A percentile compares a stretch with the other conserved stretches of the same genome.
Evolutionary conservation across 2,113 vertebrate species (phyloP).

Genomic region (Cathartes aura): DNA sequence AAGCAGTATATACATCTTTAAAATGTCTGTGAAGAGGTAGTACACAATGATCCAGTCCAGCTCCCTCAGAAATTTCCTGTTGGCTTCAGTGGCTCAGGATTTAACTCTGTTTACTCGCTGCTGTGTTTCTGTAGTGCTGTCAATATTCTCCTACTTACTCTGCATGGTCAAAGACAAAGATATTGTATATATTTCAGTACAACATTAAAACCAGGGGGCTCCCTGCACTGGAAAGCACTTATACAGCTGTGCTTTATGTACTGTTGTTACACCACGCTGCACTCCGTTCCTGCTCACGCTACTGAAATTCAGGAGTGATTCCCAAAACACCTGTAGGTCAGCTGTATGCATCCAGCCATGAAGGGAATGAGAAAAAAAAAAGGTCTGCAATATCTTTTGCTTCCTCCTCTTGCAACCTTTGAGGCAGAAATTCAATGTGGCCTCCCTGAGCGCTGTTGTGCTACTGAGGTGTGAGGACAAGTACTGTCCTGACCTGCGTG

Average conservation of each 20-base stretch:
- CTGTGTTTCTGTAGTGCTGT: neutral
- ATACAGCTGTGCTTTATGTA: neutral
- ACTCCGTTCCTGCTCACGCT: neutral
- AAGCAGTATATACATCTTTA: neutral
- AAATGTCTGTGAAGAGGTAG: neutral
- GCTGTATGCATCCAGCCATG: neutral
- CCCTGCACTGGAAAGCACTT: neutral
- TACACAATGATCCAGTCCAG: neutral
- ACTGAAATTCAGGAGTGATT: neutral
- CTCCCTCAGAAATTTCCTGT: neutral
- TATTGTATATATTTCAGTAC: neutral
- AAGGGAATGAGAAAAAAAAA: neutral
- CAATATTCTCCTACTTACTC: neutral
- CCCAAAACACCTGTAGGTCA: neutral
- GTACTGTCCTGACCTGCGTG: neutral
- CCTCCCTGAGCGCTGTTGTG: neutral
- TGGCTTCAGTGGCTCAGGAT: neutral
- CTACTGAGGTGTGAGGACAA: neutral
- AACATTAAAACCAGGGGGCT: neutral
- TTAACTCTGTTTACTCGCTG: neutral
- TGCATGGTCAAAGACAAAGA: neutral
- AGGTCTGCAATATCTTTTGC: neutral
- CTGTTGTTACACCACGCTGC: neutral
- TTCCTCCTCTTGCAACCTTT: neutral
- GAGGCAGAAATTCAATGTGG: neutral